These are phyloP conservation scores for Bradypus variegatus DNA, from an alignment of 2,797 vertebrate genomes.

Conservation along the genomic window DNA sequence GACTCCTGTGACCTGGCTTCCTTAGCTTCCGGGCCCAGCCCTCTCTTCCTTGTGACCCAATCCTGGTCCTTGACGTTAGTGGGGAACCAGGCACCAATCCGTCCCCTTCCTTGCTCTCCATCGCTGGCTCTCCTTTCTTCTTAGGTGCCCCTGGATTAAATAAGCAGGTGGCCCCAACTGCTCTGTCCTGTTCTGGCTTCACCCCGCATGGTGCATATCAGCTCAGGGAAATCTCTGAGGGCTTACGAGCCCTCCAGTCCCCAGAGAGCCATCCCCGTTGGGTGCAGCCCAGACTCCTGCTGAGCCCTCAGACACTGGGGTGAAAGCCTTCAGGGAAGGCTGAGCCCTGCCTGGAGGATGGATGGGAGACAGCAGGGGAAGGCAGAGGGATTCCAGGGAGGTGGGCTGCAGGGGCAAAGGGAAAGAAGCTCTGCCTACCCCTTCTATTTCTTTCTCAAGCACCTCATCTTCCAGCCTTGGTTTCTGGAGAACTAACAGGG, in stretches of 20 bases:
- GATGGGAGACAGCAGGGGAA: neutral
- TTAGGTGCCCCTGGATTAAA: neutral
- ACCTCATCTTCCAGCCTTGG: fast-evolving
- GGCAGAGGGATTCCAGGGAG: neutral
- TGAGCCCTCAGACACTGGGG: neutral
- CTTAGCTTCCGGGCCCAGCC: no score
- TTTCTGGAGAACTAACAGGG: neutral
- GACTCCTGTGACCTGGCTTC: fast-evolving
- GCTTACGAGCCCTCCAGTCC: neutral
- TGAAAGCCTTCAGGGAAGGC: fast-evolving
- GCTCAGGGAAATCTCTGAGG: neutral
- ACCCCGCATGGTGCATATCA: neutral
- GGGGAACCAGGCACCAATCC: neutral
- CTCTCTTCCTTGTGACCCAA: no score
- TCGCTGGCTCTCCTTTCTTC: neutral
- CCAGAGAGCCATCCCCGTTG: no score
- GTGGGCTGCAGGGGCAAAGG: neutral
- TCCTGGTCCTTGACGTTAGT: neutral
- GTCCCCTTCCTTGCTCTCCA: no score
- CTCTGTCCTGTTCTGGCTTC: neutral
- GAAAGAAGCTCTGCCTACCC: neutral
- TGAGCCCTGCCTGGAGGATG: neutral
- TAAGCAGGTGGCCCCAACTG: no score
- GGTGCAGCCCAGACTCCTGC: neutral
- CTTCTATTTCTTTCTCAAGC: neutral